Conservation (phyloP, 2,888 invertebrate genomes). For the Caradrina clavipalpis region DNA sequence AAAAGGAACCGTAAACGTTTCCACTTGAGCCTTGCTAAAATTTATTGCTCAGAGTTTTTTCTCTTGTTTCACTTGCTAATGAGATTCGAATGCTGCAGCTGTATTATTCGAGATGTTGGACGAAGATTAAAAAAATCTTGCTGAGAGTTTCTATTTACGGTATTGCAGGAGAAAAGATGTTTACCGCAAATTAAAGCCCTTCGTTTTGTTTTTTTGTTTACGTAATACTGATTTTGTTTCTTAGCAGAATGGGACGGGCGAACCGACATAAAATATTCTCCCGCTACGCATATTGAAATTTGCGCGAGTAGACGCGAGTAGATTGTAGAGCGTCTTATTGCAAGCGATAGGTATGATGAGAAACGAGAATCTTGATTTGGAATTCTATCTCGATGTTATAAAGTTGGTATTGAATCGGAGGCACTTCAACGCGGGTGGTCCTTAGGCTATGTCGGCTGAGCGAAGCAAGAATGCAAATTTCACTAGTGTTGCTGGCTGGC, state of each 20-base stretch:
- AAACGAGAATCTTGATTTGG: conserved; percentile 73
- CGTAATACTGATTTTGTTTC: conserved; percentile 72
- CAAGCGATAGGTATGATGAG: conserved; percentile 77
- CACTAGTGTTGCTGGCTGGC: conserved; percentile 81
- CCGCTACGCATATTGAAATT: conserved; percentile 79
- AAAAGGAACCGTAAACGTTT: conserved; percentile 90
- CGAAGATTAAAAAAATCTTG: conserved; percentile 80
- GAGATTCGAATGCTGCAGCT: conserved; percentile 89
- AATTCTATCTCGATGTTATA: conserved; percentile 82
- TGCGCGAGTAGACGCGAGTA: conserved; percentile 78
- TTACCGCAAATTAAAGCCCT: conserved; percentile 73
- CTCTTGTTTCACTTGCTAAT: conserved; percentile 88
- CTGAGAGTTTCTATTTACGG: conserved; percentile 71
- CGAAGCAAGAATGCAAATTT: conserved; percentile 89
- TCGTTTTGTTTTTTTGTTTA: conserved; percentile 74
- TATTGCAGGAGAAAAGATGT: conserved; percentile 65
- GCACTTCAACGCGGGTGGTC: conserved; percentile 88
- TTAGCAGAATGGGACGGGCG: conserved; percentile 65
- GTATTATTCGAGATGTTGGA: conserved; percentile 82
- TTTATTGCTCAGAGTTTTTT: conserved; percentile 88
- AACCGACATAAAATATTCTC: conserved; percentile 75
- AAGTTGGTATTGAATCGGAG: conserved; percentile 83
- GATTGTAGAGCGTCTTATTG: conserved; percentile 83
- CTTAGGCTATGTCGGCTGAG: conserved; percentile 83
- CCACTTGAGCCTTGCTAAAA: conserved; percentile 89